Conservation (phyloP, 37 sponge, comb jelly and placozoan genomes). For the Haliclona indistincta region DNA sequence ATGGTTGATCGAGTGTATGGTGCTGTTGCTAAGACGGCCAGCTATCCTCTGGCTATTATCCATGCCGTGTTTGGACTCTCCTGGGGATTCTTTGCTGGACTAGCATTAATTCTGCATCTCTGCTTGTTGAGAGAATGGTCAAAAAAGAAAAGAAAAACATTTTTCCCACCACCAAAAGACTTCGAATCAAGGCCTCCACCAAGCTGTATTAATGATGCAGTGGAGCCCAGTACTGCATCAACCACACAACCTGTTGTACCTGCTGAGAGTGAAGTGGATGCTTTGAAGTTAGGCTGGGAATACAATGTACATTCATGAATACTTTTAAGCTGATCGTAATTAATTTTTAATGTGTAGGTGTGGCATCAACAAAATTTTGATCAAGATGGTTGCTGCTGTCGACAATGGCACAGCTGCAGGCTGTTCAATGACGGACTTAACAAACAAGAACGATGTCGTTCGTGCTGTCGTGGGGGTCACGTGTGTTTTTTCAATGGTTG, state of each 20-base stretch:
- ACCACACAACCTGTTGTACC: neutral
- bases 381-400: neutral
- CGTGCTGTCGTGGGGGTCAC: conserved; percentile 15
- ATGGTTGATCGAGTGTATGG: neutral
- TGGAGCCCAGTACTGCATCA: neutral
- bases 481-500: conserved; percentile 37
- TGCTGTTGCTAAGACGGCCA: neutral
- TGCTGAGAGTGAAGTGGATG: neutral
- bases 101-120: neutral
- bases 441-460: too few species aligned
- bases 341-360: neutral
- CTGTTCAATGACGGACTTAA: too few species aligned
- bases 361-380: neutral
- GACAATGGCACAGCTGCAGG: neutral
- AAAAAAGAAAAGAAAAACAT: too few species aligned
- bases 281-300: neutral
- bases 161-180: too few species aligned
- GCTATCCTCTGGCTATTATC: neutral
- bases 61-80: neutral
- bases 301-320: neutral
- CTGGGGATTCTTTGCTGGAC: neutral
- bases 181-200: too few species aligned
- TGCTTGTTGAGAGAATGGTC: neutral
- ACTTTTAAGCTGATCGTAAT: neutral
- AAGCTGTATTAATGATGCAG: too few species aligned